Evolutionary conservation across 2,113 vertebrate species (phyloP), one percentile per base, ranked within the genome.

Genomic region (Sprattus sprattus): DNA sequence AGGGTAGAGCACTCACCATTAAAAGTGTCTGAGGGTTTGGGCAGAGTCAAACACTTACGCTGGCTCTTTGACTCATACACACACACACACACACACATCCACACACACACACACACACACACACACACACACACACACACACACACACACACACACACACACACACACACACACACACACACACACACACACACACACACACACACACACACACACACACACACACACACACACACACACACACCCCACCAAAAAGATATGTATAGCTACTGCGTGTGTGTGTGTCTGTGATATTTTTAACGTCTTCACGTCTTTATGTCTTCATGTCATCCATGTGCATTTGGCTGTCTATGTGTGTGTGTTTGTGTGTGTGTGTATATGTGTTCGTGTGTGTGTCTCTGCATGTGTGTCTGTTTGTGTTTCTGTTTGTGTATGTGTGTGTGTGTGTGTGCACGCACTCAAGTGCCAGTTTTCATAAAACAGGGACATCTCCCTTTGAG

Each of bases 1-100:
- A 90, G 89, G 89, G 89, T 89, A 89, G 88, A 90, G 90, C 84
- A 81, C 89, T 87, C 90, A 92, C 84, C 90, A 90, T 92, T 93
- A 91, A 90, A 89, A 89, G 86, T 82, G 88, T 91, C 90, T 89
- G 83, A 91, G 88, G 90, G 92, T 89, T 88, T 92, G 88, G 92
- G 87, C 88, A 71, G 90, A 94, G 94, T 95, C 91, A 94, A 93
- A 93, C 92, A 93, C 91, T 92, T 92, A 89, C 89, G 88, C 81
- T 85, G 89, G 92, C 91, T 88, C 92, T 93, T 93, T 92, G 87
- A 91, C 90, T 92, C 85, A 82, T 89, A 91, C 89, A 86, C 89
- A 89, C 90, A 32, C n/a, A 11, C n/a, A 25, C 60, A 64, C 20
- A 64, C 60, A 64, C 57, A 64, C 57, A 64, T 22, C 22, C 57